Evolutionary conservation across 2,797 vertebrate genomes (phyloP).

Genomic region (Betta splendens): DNA sequence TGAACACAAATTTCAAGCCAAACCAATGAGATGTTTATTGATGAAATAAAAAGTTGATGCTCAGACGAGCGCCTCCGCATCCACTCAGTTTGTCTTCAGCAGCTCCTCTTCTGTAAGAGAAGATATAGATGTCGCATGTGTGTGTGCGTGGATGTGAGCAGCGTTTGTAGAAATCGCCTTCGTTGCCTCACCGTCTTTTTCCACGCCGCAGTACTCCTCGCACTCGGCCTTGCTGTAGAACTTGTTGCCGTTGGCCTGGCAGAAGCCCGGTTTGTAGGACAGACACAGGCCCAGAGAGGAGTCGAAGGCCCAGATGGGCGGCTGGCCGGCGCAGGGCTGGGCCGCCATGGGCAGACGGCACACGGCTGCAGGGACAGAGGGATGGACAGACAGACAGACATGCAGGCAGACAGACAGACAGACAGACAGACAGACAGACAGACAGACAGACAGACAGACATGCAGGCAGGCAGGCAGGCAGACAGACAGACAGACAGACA

Average conservation of each 20-base stretch:
- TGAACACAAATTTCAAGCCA: too few species aligned
- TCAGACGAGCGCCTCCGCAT: conserved; percentile 7
- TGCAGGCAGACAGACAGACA: too few species aligned
- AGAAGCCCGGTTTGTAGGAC: conserved; percentile 81
- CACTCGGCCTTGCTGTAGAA: conserved; percentile 96
- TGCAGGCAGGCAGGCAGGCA: too few species aligned
- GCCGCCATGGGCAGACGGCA: conserved; percentile 86
- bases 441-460: too few species aligned
- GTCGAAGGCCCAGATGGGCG: conserved; percentile 86
- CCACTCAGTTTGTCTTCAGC: conserved; percentile 55
- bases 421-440: too few species aligned
- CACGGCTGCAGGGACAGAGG: conserved; percentile 74
- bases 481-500: too few species aligned
- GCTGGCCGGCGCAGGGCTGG: conserved; percentile 71
- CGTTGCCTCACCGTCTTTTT: conserved; percentile 79
- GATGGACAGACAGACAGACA: too few species aligned
- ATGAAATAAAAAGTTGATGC: too few species aligned
- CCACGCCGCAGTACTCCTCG: conserved; percentile 90
- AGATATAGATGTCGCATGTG: not conserved
- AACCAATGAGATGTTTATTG: too few species aligned
- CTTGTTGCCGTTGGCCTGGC: conserved; percentile 90
- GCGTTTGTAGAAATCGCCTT: not conserved
- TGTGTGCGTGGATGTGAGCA: not conserved
- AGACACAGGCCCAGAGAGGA: conserved; percentile 82
- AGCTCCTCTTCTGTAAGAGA: conserved; percentile 60